These are phyloP conservation scores for Tragulus kanchil DNA, from an alignment of 2,113 vertebrate species.

Conservation along the genomic window DNA sequence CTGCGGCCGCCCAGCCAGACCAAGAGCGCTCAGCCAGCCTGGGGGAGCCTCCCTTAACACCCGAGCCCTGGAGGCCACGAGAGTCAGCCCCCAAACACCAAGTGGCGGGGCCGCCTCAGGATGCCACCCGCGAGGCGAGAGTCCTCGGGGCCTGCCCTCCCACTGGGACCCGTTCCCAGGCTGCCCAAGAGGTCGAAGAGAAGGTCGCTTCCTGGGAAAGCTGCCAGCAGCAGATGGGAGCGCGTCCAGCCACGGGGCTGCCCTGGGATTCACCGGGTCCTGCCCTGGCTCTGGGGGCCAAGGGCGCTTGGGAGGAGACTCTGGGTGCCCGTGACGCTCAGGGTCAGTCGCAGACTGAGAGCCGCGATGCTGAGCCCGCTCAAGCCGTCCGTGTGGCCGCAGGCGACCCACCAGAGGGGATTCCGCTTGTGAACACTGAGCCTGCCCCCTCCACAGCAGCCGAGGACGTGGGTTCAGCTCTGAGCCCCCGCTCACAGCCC, in stretches of 20 bases:
- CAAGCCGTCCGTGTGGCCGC: background rate
- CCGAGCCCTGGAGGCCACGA: conserved; percentile 78
- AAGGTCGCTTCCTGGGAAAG: conserved; percentile 17
- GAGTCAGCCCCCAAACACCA: conserved; percentile 62
- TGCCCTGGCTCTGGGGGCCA: background rate
- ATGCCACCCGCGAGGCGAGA: background rate
- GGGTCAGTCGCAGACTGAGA: background rate
- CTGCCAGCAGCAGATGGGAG: conserved; percentile 19
- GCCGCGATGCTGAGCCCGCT: background rate
- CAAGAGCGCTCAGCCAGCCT: conserved; percentile 77
- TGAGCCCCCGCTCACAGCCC: conserved; percentile 48
- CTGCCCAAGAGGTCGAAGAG: background rate
- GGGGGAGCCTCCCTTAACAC: conserved; percentile 66
- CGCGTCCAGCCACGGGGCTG: background rate
- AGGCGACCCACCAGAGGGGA: conserved; percentile 54
- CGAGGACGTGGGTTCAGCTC: conserved; percentile 21
- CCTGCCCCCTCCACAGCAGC: background rate
- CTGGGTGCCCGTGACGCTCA: conserved; percentile 15
- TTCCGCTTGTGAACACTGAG: conserved; percentile 1
- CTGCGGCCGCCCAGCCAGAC: conserved; percentile 50
- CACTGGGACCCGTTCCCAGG: background rate
- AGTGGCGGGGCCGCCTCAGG: background rate
- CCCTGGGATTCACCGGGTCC: conserved; percentile 26
- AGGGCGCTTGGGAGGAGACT: conserved; percentile 61
- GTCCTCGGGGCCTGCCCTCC: background rate